These are phyloP conservation scores for Tapera naevia DNA, from an alignment of 2,797 vertebrate species.

Conservation along the genomic window DNA sequence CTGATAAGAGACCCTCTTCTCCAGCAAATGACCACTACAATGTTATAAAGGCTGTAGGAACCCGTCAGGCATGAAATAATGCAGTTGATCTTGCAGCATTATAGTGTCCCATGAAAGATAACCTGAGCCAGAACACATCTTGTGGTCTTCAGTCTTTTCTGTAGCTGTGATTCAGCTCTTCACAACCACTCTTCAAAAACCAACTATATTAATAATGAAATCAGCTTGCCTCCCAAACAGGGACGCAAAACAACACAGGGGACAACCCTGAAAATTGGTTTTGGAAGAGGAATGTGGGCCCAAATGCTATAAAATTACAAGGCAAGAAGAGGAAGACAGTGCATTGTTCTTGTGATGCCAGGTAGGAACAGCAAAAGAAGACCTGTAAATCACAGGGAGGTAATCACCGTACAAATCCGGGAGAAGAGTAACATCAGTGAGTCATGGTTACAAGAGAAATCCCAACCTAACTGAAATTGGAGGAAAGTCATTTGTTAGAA, in stretches of 20 bases:
- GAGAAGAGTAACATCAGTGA: neutral
- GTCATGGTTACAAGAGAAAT: neutral
- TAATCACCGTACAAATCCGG: rapidly evolving
- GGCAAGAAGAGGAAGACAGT: neutral
- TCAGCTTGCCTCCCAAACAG: neutral
- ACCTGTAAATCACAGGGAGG: neutral
- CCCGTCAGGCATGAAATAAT: neutral
- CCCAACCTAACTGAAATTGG: neutral
- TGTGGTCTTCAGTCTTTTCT: neutral
- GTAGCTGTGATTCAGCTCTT: neutral
- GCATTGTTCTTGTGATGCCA: neutral
- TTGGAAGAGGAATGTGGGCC: neutral
- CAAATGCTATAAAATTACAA: neutral
- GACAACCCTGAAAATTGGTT: neutral
- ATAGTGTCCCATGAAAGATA: neutral
- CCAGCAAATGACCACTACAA: neutral
- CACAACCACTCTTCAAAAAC: neutral
- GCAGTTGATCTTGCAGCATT: neutral
- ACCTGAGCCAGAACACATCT: neutral
- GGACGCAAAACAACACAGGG: neutral
- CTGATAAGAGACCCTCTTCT: neutral
- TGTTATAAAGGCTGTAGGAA: neutral
- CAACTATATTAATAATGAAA: neutral
- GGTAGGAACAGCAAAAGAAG: neutral
- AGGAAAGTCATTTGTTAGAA: neutral